phyloP scores from a whole-genome alignment of 2,113 vertebrate genomes.

The Microtus pennsylvanicus region DNA sequence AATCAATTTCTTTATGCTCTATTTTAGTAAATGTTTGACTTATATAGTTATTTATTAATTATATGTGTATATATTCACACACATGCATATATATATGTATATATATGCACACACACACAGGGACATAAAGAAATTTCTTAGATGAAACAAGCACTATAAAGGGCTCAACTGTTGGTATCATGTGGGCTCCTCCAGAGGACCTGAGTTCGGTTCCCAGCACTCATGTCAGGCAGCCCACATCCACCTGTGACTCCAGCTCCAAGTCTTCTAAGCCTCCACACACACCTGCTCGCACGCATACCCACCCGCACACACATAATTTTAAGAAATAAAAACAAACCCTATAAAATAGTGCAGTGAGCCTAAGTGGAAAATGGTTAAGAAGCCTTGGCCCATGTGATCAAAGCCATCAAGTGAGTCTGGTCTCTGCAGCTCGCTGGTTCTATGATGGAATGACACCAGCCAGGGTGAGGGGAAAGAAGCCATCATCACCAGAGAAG shows the following conservation, averaged over 20 bases:
- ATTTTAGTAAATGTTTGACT: not conserved
- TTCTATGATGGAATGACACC: not conserved
- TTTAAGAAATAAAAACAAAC: not conserved
- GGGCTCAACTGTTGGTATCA: not conserved
- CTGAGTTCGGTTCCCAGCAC: not conserved
- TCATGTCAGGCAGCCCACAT: not conserved
- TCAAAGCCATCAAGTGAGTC: constrained; percentile 2
- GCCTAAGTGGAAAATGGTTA: not conserved
- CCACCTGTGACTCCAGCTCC: not conserved
- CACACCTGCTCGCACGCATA: not conserved
- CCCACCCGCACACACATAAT: not conserved
- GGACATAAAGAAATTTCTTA: not conserved
- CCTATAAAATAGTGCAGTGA: not conserved
- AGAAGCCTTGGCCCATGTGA: not conserved
- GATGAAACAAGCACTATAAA: not conserved
- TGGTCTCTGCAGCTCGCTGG: not conserved
- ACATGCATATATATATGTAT: not conserved
- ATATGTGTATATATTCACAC: not conserved
- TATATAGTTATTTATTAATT: not conserved
- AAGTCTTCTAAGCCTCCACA: not conserved
- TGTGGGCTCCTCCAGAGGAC: not conserved
- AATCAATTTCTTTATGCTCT: not conserved
- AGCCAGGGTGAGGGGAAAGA: not conserved
- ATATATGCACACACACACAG: not conserved
- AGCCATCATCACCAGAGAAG: not conserved